Evolutionary conservation across 2,797 vertebrate genomes (phyloP).

Genomic region (Loriculus beryllinus): DNA sequence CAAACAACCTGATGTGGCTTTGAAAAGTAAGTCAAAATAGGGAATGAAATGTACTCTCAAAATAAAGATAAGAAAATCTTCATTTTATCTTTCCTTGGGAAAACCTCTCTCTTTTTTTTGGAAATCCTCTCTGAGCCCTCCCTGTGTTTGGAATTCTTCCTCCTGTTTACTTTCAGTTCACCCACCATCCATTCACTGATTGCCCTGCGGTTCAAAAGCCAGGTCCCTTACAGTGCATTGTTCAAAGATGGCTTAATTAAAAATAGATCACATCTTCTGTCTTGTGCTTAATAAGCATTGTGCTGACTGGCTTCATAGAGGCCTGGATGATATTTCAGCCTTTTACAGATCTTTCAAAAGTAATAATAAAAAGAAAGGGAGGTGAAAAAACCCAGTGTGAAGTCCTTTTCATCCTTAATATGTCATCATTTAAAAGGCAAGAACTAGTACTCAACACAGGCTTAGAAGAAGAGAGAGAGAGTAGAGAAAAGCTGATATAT

Average conservation of each 20-base stretch:
- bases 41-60: background rate
- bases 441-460: background rate
- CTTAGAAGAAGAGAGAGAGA: background rate
- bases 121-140: background rate
- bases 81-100: background rate
- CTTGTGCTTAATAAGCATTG: conserved; percentile 37
- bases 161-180: conserved; percentile 56
- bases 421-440: conserved; percentile 7
- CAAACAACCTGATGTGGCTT: conserved; percentile 67
- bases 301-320: conserved; percentile 7
- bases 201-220: conserved; percentile 42
- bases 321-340: conserved; percentile 17
- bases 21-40: conserved; percentile 67
- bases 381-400: background rate
- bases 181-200: conserved; percentile 15
- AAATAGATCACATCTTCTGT: conserved; percentile 37
- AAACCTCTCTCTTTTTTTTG: background rate
- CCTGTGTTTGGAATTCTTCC: background rate
- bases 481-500: background rate
- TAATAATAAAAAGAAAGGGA: conserved; percentile 13
- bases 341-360: conserved; percentile 34
- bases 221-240: conserved; percentile 15
- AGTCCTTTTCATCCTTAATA: conserved; percentile 29
- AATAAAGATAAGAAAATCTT: conserved; percentile 1
- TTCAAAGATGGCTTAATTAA: conserved; percentile 64